phyloP scores from a whole-genome alignment of 2,797 vertebrate species.

The Chelmon rostratus region DNA sequence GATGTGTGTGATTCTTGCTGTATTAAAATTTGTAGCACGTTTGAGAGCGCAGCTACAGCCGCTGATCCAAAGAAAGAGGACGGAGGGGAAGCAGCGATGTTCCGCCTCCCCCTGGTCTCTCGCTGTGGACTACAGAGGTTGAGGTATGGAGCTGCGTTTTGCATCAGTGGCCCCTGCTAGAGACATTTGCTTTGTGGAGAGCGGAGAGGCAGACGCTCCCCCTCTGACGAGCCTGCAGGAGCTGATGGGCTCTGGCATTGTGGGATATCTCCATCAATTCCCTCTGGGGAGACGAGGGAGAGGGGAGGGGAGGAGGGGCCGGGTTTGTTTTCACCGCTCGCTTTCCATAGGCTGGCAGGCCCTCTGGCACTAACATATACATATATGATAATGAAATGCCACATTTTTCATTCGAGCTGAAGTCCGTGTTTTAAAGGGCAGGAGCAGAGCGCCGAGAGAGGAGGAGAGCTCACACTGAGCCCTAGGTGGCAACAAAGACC shows the following conservation, averaged over 20 bases:
- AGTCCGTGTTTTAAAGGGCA: constrained; percentile 66
- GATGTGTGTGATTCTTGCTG: not conserved
- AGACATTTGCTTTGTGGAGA: constrained; percentile 35
- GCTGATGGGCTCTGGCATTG: constrained; percentile 84
- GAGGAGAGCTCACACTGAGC: constrained; percentile 42
- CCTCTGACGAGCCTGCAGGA: constrained; percentile 78
- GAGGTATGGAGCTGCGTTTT: constrained; percentile 16
- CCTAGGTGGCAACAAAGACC: constrained; percentile 81
- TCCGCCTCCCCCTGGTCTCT: constrained; percentile 15
- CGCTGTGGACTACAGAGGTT: constrained; percentile 7
- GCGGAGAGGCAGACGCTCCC: constrained; percentile 21
- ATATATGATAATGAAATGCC: constrained; percentile 81
- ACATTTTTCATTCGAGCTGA: constrained; percentile 67
- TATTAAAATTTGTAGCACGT: not conserved
- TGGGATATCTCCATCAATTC: constrained; percentile 81
- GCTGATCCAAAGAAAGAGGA: constrained; percentile 21
- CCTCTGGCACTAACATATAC: constrained; percentile 75
- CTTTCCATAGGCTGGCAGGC: constrained; percentile 40
- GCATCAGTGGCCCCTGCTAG: constrained; percentile 33
- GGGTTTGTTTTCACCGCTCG: constrained; percentile 39
- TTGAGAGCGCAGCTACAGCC: not conserved
- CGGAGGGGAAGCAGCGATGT: not conserved
- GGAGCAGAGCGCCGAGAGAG: constrained; percentile 6
- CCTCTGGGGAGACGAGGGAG: constrained; percentile 67
- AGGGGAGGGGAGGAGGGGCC: constrained; percentile 32